Percentiles rank a stretch among this genome's conserved stretches.
Conservation (phyloP, 2,888 invertebrate species). For the Diploptera punctata region DNA sequence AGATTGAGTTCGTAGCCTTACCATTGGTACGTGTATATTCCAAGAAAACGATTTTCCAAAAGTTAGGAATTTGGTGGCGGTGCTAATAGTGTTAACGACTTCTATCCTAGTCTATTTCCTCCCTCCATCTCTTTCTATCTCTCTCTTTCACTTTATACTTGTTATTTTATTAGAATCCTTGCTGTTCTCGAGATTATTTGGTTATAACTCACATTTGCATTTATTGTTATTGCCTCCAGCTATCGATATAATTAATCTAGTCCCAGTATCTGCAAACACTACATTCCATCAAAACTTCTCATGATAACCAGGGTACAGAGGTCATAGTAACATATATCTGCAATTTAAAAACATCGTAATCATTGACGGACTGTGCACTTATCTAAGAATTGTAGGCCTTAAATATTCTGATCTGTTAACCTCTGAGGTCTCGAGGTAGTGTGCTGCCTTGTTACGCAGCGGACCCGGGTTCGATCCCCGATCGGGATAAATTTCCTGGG, state of each 20-base stretch:
- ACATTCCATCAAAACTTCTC: constrained; percentile 9
- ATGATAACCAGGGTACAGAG: too few species aligned
- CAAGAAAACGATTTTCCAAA: constrained; percentile 1
- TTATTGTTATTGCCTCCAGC: not conserved
- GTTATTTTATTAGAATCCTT: constrained; percentile 11
- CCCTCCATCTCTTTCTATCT: not conserved
- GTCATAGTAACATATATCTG: too few species aligned
- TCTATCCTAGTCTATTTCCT: constrained; percentile 1
- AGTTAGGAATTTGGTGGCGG: not conserved
- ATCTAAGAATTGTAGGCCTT: too few species aligned
- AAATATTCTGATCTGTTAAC: too few species aligned
- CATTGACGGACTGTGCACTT: too few species aligned
- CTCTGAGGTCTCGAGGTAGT: too few species aligned
- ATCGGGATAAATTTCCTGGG: too few species aligned
- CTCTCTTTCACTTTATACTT: not conserved
- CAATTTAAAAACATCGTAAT: too few species aligned
- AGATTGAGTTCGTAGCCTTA: constrained; percentile 15
- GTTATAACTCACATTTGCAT: not conserved
- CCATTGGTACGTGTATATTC: not conserved
- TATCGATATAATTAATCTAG: constrained; percentile 14
- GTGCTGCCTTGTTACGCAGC: too few species aligned
- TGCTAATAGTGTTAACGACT: constrained; percentile 13
- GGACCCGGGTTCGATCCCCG: too few species aligned
- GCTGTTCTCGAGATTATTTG: constrained; percentile 3
- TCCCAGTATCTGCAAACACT: not conserved